Base-by-base conservation (phyloP, 1,140 invertebrate species). In the Dendrolimus punctatus region DNA sequence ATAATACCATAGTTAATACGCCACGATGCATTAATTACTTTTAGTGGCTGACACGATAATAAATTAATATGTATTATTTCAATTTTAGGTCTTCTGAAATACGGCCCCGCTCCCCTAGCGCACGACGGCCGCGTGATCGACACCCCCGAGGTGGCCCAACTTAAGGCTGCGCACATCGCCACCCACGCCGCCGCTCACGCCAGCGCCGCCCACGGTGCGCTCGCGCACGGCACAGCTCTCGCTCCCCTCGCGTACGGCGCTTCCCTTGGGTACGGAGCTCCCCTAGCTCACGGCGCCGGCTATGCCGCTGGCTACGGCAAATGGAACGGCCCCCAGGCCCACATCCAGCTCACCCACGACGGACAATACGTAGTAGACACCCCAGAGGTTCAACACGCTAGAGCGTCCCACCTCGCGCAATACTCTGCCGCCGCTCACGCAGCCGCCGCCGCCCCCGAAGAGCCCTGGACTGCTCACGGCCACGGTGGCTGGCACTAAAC, bases 61-160 rank as follows among this genome's bases (percentile, higher is more conserved):
- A 47, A 8, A 47, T n/a, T 47, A 37, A 37, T 6, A 48, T 45
- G 23, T 6, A 10, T 6, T 40, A 47, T 8, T 50, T 51, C 37
- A 4, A 40, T 6, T 49, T 39, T 60, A 85, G 82, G 82, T 71
- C 82, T 85, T 37, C 45, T 66, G 53, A 85, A 85, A 69, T 85
- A 85, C 72, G 82, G 82, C 38, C 89, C 90, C 6, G 90, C 90
- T 38, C 90, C 90, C 2, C 81, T 90, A 4, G 90, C 89, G 10
- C 87, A 88, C 37, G 89, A 90, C 63, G 84, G 78, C 48, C 76
- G 78, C 53, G 81, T 85, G 10, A 72, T 91, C 9, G 91, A 92
- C 78, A 92, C 90, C 6, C 90, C 90, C 44, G 91, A 84, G 76
- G 85, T 87, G 6, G 83, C 83, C 23, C 85, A 87, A 71, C 67